Percentiles rank a stretch among this genome's conserved stretches.
phyloP scores from a whole-genome alignment of 2,797 vertebrate genomes.

The Lerista edwardsae region DNA sequence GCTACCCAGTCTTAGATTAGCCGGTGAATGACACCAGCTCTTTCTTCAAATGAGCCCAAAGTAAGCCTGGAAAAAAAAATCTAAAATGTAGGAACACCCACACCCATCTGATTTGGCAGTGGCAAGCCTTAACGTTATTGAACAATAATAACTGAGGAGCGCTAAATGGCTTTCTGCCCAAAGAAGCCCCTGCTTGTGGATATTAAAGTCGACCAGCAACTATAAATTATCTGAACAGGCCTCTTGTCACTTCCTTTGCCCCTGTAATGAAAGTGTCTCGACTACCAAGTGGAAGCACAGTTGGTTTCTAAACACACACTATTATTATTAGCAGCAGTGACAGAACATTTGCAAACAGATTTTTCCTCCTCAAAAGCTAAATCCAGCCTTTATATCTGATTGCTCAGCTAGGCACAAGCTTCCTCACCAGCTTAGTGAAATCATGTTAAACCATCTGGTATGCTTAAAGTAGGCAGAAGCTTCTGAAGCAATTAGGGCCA shows the following conservation, averaged over 20 bases:
- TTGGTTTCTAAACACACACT: constrained; percentile 31
- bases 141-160: background rate
- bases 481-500: constrained; percentile 63
- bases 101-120: background rate
- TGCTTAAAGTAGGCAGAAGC: constrained; percentile 59
- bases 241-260: constrained; percentile 8
- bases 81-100: background rate
- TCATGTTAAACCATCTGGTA: constrained; percentile 55
- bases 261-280: background rate
- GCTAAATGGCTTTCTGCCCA: background rate
- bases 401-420: constrained; percentile 47
- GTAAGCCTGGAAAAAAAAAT: background rate
- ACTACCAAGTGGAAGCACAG: background rate
- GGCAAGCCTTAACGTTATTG: background rate
- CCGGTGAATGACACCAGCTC: too few relatives aligned
- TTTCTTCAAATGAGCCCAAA: background rate
- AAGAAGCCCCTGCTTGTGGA: background rate
- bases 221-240: constrained; percentile 6
- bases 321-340: constrained; percentile 8
- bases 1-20: too few relatives aligned
- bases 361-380: constrained; percentile 9
- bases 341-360: constrained; percentile 44
- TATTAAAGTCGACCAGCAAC: rapidly evolving
- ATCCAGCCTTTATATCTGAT: constrained; percentile 33
- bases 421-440: constrained; percentile 26